Percentiles rank a stretch among this genome's conserved stretches.
These are phyloP conservation scores for Arremon brunneinucha DNA, from an alignment of 2,797 vertebrate genomes.

Conservation along the genomic window DNA sequence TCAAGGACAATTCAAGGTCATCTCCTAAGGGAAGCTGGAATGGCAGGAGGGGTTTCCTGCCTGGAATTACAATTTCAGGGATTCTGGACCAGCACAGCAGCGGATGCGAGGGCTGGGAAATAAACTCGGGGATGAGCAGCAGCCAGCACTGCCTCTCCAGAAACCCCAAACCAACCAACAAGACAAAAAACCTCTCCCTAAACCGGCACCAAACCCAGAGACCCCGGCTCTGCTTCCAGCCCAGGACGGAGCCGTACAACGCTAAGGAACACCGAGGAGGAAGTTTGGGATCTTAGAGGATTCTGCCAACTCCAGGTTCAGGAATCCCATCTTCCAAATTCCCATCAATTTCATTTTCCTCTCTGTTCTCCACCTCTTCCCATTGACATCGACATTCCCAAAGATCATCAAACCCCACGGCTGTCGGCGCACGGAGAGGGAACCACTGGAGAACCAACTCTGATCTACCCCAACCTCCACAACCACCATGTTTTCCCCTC, in stretches of 20 bases:
- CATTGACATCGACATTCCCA: accelerated
- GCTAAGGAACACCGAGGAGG: not conserved
- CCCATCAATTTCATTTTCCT: accelerated
- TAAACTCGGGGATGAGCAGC: slow-evolving; percentile 14
- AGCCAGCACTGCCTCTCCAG: not conserved
- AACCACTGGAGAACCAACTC: not conserved
- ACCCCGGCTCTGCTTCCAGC: not conserved
- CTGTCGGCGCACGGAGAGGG: not conserved
- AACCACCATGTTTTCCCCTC: not conserved
- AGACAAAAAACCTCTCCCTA: not conserved
- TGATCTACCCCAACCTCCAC: not conserved
- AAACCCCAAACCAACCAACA: not conserved
- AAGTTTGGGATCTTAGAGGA: slow-evolving; percentile 42
- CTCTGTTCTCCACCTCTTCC: not conserved
- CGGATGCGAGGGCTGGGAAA: not conserved
- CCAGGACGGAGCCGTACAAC: not conserved
- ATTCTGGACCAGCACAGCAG: not conserved
- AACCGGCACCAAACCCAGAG: not conserved
- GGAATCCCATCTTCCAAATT: not conserved
- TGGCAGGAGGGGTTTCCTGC: not conserved
- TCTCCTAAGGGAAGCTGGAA: not conserved
- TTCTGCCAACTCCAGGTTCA: slow-evolving; percentile 57
- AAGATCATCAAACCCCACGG: not conserved
- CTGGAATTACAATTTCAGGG: not conserved
- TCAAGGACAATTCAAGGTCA: not conserved